Percentiles rank a stretch among this genome's conserved stretches.
These are phyloP conservation scores for Beris morrisii DNA, from an alignment of 2,888 invertebrate genomes.

Conservation along the genomic window DNA sequence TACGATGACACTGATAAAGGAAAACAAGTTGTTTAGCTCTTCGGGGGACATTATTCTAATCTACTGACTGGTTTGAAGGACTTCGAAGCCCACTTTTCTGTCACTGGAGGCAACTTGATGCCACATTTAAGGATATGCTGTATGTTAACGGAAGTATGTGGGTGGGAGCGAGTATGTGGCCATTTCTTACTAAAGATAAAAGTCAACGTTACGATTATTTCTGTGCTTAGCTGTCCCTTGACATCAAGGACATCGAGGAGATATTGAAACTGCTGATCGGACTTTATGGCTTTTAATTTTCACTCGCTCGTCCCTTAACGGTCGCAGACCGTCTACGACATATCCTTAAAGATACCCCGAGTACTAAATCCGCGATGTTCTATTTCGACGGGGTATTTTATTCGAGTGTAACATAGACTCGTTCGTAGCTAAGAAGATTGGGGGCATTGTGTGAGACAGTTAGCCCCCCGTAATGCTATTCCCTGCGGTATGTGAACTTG, in stretches of 20 bases:
- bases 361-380: background rate
- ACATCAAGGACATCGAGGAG: background rate
- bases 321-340: background rate
- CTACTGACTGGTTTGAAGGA: slow-evolving; percentile 21
- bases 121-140: slow-evolving; percentile 16
- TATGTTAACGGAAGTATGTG: background rate
- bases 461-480: slow-evolving; percentile 6
- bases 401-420: background rate
- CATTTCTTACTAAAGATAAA: slow-evolving; percentile 11
- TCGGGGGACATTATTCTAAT: slow-evolving; percentile 31
- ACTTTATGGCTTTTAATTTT: slow-evolving; percentile 30
- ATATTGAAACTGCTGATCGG: slow-evolving; percentile 19
- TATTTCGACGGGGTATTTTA: background rate
- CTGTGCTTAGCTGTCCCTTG: slow-evolving; percentile 9
- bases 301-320: slow-evolving; percentile 6
- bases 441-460: slow-evolving; percentile 26
- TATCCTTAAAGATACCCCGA: background rate
- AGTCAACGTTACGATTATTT: slow-evolving; percentile 22
- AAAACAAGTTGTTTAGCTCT: slow-evolving; percentile 39
- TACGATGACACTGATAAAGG: slow-evolving; percentile 40
- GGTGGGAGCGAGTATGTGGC: background rate
- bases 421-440: slow-evolving; percentile 34
- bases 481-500: slow-evolving; percentile 34
- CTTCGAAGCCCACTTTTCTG: slow-evolving; percentile 2
- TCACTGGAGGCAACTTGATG: background rate